Evolutionary conservation across 2,797 vertebrate species (phyloP), one percentile per base, ranked within the genome.

Genomic region (Pseudochromis fuscus): DNA sequence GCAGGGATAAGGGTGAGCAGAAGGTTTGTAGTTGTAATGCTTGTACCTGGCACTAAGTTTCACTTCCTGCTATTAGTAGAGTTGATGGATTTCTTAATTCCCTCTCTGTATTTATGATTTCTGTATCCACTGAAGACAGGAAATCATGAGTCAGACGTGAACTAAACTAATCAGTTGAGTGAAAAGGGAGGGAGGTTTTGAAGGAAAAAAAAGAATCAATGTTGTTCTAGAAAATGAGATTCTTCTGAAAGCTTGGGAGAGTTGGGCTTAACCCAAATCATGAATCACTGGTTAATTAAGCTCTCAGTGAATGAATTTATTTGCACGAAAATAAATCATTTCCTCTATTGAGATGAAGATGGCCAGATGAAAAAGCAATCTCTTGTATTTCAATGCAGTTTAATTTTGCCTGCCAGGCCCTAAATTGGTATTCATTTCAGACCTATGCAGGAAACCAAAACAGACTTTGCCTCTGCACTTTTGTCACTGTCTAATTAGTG

Each of bases 281-380:
- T 85, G 79, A 89, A 87, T 88, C 75, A 84, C 81, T 79, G 65
- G 72, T 80, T 88, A 91, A 91, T 91, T 90, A 91, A 77, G 65
- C 77, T 75, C 75, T 87, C 77, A 66, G 67, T 77, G 57, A 84
- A 88, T 86, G 64, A 73, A 84, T 88, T 71, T 86, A 88, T 87
- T 88, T 87, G 52, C 69, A 67, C 59, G 72, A 82, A 90, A 89
- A 88, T 87, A 84, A 90, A 88, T 83, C 15, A 85, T 76, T 87
- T 86, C 77, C 74, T 77, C 78, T 73, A 68, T 83, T 75, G 67
- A 87, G 72, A 84, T 83, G 69, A 78, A 88, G 73, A 87, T 82
- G 73, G 70, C 72, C 68, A 77, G 75, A 84, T 88, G 83, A 89
- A 87, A 86, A 86, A 72, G 70, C 79, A 88, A 81, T 89, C 77